Conservation (phyloP, 2,113 vertebrate species). For the Ophiodon elongatus region DNA sequence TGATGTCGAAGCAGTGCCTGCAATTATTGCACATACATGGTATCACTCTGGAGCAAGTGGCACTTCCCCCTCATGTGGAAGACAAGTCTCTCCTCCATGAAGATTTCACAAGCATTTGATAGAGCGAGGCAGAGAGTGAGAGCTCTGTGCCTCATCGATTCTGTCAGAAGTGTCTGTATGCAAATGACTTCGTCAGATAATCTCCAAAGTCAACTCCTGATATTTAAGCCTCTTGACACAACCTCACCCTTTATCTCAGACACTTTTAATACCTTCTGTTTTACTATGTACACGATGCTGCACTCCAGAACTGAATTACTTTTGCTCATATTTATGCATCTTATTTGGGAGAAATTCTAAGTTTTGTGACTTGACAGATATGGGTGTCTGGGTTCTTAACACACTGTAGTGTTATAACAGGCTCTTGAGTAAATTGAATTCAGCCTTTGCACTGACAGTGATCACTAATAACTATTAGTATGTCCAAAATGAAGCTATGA, state of each 20-base stretch:
- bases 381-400: neutral
- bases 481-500: neutral
- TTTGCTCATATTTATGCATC: neutral
- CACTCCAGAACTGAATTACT: neutral
- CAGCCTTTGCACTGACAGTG: neutral
- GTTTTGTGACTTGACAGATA: neutral
- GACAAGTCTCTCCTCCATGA: constrained; percentile 37
- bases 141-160: constrained; percentile 59
- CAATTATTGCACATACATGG: constrained; percentile 47
- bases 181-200: constrained; percentile 67
- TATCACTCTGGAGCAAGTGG: constrained; percentile 15
- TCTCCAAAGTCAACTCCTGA: constrained; percentile 61
- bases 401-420: too few species aligned
- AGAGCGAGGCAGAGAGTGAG: constrained; percentile 27
- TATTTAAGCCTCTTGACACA: constrained; percentile 63
- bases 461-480: neutral
- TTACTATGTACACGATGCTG: constrained; percentile 20
- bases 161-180: constrained; percentile 70
- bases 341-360: neutral
- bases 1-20: constrained; percentile 43
- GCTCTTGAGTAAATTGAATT: neutral
- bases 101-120: constrained; percentile 49
- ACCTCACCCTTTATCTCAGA: constrained; percentile 44
- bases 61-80: constrained; percentile 45
- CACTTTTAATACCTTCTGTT: constrained; percentile 43